Percentiles rank a stretch among this genome's conserved stretches.
Evolutionary conservation across 2,113 vertebrate species (phyloP).

Genomic region (Oreocharis arfaki): DNA sequence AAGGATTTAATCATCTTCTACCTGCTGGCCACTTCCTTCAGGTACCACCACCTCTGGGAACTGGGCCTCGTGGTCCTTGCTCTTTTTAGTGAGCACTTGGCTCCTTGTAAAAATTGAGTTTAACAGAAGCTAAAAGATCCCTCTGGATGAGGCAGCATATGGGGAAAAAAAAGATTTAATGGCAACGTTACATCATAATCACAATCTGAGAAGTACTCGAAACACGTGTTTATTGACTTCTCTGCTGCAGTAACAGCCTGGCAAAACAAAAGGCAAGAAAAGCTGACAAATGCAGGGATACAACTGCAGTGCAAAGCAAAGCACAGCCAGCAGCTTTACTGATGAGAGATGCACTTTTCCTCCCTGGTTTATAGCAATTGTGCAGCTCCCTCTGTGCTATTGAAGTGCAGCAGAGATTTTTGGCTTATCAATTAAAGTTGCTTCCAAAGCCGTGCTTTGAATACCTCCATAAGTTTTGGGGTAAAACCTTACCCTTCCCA

Average conservation of each 20-base stretch:
- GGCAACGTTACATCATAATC: neutral
- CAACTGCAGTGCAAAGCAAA: neutral
- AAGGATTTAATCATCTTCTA: neutral
- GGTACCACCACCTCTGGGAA: neutral
- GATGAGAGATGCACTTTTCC: neutral
- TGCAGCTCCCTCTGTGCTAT: neutral
- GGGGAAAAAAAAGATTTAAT: neutral
- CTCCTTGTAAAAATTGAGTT: neutral
- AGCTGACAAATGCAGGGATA: neutral
- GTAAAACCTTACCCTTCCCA: neutral
- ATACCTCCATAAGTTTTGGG: neutral
- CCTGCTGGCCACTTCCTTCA: neutral
- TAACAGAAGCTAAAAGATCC: neutral
- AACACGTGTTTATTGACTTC: neutral
- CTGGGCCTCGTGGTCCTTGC: accelerated
- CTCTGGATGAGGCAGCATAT: neutral
- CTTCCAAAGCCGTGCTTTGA: neutral
- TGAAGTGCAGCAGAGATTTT: neutral
- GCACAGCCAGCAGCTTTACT: neutral
- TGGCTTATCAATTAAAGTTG: neutral
- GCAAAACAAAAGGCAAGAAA: neutral
- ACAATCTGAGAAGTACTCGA: neutral
- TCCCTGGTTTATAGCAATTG: neutral
- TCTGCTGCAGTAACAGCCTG: neutral
- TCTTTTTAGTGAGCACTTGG: neutral